Base-by-base conservation (phyloP, 2,888 invertebrate genomes). In the Mythimna pallens region DNA sequence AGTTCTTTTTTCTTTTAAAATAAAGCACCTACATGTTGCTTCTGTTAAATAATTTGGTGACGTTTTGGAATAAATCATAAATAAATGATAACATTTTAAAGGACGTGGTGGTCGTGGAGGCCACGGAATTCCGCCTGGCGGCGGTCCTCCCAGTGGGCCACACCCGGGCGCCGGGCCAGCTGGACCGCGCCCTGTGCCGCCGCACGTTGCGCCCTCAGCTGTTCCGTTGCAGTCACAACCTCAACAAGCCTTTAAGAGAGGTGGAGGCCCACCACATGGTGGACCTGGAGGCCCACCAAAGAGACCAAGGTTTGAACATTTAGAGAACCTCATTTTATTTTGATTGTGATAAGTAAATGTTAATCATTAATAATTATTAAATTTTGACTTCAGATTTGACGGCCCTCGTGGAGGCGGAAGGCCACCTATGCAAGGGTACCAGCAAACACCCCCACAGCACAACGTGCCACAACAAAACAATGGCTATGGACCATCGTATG, bases 401-500 rank as follows among this genome's bases (percentile, higher is more conserved):
- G 94, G 95, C 0, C 94, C 93, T 1, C 90, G 94, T 30, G 93
- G 92, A 3, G 93, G 91, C 0, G 91, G 93, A 0, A 86, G 93
- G 0, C 92, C 91, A 0, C 93, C 92, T 0, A 90, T 89, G 10
- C 85, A 90, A 3, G 89, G 91, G 3, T 95, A 94, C 84, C 94
- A 94, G 73, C 93, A 90, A 65, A 78, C 90, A 0, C 88, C 91
- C 0, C 90, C 89, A 1, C 87, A 86, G 14, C 95, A 95, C 82
- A 92, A 86, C 65, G 86, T 89, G 4, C 90, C 91, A 7, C 90
- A 90, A 54, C 92, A 90, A 70, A 81, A 93, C 25, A 96, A 96
- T 85, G 95, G 95, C 58, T 96, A 95, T 88, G 94, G 92, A 81
- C 93, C 93, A 76, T 84, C 91, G 95, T 96, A 93, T 82, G 95